Evolutionary conservation across 2,113 vertebrate species (phyloP), one percentile per base, ranked within the genome.

Genomic region (Thalassarche chlororhynchos): DNA sequence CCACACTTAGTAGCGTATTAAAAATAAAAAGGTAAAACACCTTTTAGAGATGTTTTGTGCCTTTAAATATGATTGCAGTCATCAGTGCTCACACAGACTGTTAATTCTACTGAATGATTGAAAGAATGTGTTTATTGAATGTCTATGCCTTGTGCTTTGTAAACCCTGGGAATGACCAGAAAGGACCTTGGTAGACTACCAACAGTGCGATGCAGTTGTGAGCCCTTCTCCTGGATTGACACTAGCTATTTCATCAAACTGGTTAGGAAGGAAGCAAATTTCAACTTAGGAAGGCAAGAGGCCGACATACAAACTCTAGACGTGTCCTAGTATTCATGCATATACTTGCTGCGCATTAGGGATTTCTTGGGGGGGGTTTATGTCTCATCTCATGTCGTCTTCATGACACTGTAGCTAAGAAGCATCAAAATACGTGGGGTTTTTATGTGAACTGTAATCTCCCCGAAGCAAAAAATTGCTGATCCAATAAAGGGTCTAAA

Each of bases 301-400:
- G 29, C 29, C 0, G 3, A 14, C 28, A 8, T 10, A 11, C 8
- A 8, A 19, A 9, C 6, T 70, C 24, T 2, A 6, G 29, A 3
- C 8, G 20, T 31, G n/a, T 54, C 62, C n/a, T 20, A 3, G 14
- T 23, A 23, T 16, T 49, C 12, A 1, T 15, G 20, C 3, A 2
- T 15, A 5, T 26, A 17, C 42, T n/a, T 47, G 17, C 19, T 65
- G 40, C 2, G 4, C 3, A 1, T n/a, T 12, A 12, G 60, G n/a
- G 17, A 57, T 52, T 62, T 38, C 44, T 38, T 70, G n/a, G 3
- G 38, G 38, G n/a, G 3, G 1, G 4, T 21, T 18, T 14, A 4
- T 28, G 29, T 81, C 28, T 31, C 3, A 3, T 83, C 12, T 70
- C 21, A 4, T 19, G 15, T n/a, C n/a, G 44, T 83, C 18, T 4